phyloP scores from a whole-genome alignment of 2,797 vertebrate species.

The Hoplostethus mediterraneus region DNA sequence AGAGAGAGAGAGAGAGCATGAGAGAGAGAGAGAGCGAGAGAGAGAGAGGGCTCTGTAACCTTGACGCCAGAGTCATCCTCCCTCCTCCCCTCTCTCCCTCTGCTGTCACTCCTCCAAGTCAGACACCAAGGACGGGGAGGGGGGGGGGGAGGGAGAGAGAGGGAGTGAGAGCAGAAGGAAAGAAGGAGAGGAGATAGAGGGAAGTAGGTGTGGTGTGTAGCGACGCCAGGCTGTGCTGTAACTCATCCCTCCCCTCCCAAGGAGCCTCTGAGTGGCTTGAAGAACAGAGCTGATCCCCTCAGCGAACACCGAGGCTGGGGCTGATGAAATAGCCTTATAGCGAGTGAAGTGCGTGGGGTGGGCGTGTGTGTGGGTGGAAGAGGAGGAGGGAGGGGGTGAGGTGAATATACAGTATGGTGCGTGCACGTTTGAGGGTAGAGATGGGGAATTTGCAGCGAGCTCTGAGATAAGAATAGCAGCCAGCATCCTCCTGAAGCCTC shows the following conservation, averaged over 20 bases:
- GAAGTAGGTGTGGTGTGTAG: constrained; percentile 16
- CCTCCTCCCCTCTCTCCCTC: constrained; percentile 42
- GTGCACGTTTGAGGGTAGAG: constrained; percentile 23
- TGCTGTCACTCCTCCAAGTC: constrained; percentile 55
- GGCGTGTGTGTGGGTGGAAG: neutral
- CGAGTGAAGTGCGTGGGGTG: neutral
- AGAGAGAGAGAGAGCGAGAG: no score
- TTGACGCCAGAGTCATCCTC: constrained; percentile 49
- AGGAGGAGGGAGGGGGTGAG: neutral
- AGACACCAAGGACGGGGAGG: constrained; percentile 37
- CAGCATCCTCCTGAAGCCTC: constrained; percentile 50
- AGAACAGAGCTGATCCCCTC: constrained; percentile 50
- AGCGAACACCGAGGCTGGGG: constrained; percentile 31
- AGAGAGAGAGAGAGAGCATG: no score
- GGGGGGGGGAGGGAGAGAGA: constrained; percentile 4
- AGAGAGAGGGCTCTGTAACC: constrained; percentile 56
- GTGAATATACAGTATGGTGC: constrained; percentile 12
- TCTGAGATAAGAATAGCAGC: constrained; percentile 56
- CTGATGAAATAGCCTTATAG: constrained; percentile 49
- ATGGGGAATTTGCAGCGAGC: constrained; percentile 23
- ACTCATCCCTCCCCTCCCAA: constrained; percentile 40
- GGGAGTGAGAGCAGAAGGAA: neutral
- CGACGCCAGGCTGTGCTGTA: constrained; percentile 27
- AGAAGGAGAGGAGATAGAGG: constrained; percentile 27
- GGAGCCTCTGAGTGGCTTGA: constrained; percentile 53